Evolutionary conservation across 2,113 vertebrate genomes (phyloP).

Genomic region (Aythya baeri): DNA sequence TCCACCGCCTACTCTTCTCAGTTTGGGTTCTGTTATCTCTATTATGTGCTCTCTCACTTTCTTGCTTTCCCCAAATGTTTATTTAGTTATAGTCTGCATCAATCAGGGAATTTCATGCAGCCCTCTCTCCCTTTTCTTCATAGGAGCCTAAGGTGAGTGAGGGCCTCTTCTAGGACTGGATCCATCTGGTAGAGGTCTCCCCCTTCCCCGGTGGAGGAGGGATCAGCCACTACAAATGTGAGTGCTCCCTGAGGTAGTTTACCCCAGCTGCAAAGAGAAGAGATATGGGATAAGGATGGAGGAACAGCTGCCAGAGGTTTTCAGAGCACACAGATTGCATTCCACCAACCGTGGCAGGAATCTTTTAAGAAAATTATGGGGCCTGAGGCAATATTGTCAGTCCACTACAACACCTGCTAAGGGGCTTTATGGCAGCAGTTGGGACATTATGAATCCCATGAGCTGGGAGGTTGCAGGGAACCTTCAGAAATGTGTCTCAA

Average conservation of each 20-base stretch:
- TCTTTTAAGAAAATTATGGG: not conserved
- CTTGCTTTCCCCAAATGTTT: not conserved
- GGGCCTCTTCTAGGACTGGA: not conserved
- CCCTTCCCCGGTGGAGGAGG: not conserved
- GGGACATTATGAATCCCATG: not conserved
- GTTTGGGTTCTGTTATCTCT: conserved; percentile 66
- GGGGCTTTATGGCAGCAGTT: not conserved
- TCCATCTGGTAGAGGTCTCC: not conserved
- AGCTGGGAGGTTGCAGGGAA: not conserved
- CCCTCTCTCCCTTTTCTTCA: not conserved
- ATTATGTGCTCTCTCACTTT: conserved; percentile 51
- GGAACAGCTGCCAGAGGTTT: not conserved
- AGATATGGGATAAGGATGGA: not conserved
- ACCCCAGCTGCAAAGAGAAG: not conserved
- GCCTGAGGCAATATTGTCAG: not conserved
- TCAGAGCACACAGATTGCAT: not conserved
- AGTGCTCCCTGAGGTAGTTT: not conserved
- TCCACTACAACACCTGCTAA: not conserved
- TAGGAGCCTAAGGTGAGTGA: not conserved
- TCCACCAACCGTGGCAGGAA: not conserved
- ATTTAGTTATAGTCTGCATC: not conserved
- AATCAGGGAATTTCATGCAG: not conserved
- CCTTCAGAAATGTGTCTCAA: not conserved
- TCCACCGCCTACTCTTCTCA: conserved; percentile 49
- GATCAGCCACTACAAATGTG: not conserved